Evolutionary conservation across 2,888 invertebrate genomes (phyloP).

Genomic region (Cyrtodaria siliqua): DNA sequence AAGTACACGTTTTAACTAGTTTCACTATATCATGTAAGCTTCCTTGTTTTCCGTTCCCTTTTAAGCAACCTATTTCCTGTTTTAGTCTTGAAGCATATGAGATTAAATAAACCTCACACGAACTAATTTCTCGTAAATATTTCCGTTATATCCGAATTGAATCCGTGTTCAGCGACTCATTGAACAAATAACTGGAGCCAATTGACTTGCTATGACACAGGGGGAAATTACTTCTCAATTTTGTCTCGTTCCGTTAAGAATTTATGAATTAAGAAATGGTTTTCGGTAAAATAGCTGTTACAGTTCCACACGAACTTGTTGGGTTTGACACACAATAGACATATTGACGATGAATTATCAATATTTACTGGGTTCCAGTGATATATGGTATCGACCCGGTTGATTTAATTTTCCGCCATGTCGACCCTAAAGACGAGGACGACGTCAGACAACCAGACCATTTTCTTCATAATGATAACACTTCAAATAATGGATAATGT

Average conservation of each 20-base stretch:
- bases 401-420: slow-evolving; percentile 64
- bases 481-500: no score
- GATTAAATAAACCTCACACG: no score
- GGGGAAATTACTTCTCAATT: slow-evolving; percentile 60
- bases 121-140: slow-evolving; percentile 8
- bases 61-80: no score
- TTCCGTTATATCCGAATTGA: slow-evolving; percentile 45
- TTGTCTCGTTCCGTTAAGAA: slow-evolving; percentile 29
- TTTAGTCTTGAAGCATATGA: no score
- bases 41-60: no score
- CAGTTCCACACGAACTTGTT: slow-evolving; percentile 23
- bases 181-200: slow-evolving; percentile 51
- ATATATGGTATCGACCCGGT: slow-evolving; percentile 37
- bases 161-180: slow-evolving; percentile 50
- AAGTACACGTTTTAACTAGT: no score
- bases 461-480: no score
- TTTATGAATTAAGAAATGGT: slow-evolving; percentile 48
- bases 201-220: slow-evolving; percentile 57
- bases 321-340: slow-evolving; percentile 30
- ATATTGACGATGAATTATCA: slow-evolving; percentile 52
- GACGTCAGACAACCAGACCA: no score
- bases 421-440: not conserved
- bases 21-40: no score
- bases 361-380: slow-evolving; percentile 28
- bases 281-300: slow-evolving; percentile 39